Conservation (phyloP, 1,140 invertebrate genomes). For the Daktulosphaira vitifoliae region DNA sequence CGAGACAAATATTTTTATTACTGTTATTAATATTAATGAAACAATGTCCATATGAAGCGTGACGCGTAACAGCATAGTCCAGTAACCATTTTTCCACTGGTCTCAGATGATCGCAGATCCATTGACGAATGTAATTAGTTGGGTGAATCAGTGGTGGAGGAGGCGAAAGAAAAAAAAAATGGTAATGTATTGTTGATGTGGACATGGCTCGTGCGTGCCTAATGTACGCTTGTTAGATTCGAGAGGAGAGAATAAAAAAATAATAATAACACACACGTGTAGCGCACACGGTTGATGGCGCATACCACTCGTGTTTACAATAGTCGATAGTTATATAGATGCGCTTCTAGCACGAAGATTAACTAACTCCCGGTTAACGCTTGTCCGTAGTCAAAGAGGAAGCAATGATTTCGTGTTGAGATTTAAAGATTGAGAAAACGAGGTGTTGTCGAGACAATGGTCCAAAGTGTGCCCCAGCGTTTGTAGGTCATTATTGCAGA, state of each 20-base stretch:
- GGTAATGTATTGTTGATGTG: conserved; percentile 1
- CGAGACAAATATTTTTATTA: too few species aligned
- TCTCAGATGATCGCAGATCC: background rate
- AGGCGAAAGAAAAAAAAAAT: background rate
- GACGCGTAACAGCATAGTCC: background rate
- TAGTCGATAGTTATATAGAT: background rate
- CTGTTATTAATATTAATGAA: too few species aligned
- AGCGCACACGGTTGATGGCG: conserved; percentile 6
- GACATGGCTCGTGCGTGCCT: conserved; percentile 28
- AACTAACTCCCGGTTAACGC: too few species aligned
- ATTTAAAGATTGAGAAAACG: conserved; percentile 16
- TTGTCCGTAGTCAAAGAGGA: too few species aligned
- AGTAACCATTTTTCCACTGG: conserved; percentile 6
- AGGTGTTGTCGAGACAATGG: conserved; percentile 20
- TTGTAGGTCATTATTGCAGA: conserved; percentile 23
- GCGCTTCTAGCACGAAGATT: too few species aligned
- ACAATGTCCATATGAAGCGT: background rate
- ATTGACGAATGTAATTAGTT: background rate
- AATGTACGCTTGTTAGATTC: conserved; percentile 19
- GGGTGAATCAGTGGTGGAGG: background rate
- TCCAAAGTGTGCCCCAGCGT: conserved; percentile 2
- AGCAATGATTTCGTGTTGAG: conserved; percentile 2
- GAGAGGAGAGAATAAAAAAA: conserved; percentile 3
- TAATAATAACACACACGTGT: conserved; percentile 1
- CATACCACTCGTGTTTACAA: conserved; percentile 20